These are phyloP conservation scores for Poecilia wingei DNA, from an alignment of 2,797 vertebrate species.

Conservation along the genomic window DNA sequence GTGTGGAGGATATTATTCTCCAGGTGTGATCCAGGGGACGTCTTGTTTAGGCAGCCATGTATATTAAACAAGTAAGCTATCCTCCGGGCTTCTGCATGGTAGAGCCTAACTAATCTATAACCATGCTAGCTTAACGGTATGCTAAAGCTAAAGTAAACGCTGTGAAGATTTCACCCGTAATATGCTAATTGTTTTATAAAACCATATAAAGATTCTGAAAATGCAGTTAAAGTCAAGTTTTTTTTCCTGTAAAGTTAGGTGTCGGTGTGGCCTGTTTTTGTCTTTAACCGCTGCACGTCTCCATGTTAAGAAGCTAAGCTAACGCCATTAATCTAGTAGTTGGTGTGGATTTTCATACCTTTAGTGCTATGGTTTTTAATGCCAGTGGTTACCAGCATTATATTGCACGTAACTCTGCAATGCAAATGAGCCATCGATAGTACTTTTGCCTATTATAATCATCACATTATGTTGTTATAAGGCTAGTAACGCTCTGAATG, in stretches of 20 bases:
- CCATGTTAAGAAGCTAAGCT: slow-evolving; percentile 49
- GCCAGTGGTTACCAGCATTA: not conserved
- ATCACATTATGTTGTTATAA: accelerated
- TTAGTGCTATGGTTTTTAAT: not conserved
- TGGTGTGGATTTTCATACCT: not conserved
- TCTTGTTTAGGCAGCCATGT: slow-evolving; percentile 72
- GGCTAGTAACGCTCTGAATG: not conserved
- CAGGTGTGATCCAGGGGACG: slow-evolving; percentile 47
- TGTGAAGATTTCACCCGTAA: not conserved
- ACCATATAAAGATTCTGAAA: accelerated
- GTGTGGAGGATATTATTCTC: slow-evolving; percentile 59
- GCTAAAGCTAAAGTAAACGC: not conserved
- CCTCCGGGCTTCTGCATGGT: slow-evolving; percentile 17
- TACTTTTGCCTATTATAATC: not conserved
- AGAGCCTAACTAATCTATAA: slow-evolving; percentile 17
- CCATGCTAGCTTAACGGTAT: not conserved
- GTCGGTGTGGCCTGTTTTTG: not conserved
- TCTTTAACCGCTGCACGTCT: slow-evolving; percentile 26
- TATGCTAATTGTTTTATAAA: accelerated
- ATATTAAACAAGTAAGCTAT: slow-evolving; percentile 86
- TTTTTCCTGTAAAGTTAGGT: slow-evolving; percentile 12
- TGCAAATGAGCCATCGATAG: accelerated
- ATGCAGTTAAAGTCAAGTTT: accelerated
- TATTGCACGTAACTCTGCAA: not conserved
- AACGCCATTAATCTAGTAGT: slow-evolving; percentile 42